These are phyloP conservation scores for Fregata magnificens DNA, from an alignment of 2,113 vertebrate genomes.

Conservation along the genomic window DNA sequence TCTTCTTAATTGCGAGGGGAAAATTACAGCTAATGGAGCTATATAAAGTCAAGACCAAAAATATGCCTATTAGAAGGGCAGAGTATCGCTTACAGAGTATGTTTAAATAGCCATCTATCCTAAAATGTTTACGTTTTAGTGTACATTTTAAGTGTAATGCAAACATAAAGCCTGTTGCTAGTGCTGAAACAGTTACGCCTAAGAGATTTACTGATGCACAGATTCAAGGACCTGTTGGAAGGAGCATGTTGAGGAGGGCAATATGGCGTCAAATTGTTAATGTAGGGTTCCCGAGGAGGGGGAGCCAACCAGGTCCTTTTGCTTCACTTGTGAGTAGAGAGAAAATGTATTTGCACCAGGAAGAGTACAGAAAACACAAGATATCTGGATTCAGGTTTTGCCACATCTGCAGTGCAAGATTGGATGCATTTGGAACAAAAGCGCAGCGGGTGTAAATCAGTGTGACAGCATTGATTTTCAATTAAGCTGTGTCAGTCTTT, in stretches of 20 bases:
- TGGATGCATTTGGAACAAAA: neutral
- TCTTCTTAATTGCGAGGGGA: conserved; percentile 11
- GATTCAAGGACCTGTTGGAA: neutral
- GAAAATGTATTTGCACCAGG: neutral
- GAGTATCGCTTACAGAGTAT: neutral
- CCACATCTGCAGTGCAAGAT: neutral
- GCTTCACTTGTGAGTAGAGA: neutral
- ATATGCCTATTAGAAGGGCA: neutral
- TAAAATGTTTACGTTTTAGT: neutral
- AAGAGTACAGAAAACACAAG: neutral
- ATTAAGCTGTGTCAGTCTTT: neutral
- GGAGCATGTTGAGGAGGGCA: neutral
- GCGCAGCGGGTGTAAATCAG: neutral
- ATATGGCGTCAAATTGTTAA: rapidly evolving
- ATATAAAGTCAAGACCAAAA: neutral
- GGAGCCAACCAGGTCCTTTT: neutral
- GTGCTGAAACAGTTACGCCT: neutral
- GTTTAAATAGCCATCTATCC: neutral
- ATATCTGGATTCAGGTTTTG: no score
- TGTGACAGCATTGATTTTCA: neutral
- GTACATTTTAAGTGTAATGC: neutral
- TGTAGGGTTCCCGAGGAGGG: neutral
- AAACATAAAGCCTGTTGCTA: neutral
- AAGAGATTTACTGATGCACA: neutral
- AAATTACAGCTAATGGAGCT: conserved; percentile 21